These are phyloP conservation scores for Xestia xanthographa DNA, from an alignment of 2,888 invertebrate species.

Conservation along the genomic window DNA sequence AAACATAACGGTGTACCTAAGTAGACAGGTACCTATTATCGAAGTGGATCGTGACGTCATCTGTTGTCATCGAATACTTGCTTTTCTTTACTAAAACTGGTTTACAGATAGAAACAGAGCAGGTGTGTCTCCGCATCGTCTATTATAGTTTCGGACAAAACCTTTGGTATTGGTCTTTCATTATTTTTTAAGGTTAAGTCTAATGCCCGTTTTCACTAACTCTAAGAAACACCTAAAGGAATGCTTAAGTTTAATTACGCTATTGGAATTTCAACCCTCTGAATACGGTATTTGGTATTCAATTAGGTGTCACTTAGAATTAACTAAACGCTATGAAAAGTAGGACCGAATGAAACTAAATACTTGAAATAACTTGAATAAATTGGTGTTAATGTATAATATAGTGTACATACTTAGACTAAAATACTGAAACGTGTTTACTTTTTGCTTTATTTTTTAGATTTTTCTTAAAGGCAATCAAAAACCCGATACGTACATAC, in stretches of 20 bases:
- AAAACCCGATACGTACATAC: neutral
- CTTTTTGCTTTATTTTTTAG: neutral
- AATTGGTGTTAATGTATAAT: neutral
- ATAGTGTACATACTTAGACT: slow-evolving; percentile 10
- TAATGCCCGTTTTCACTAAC: neutral
- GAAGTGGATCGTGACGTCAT: slow-evolving; percentile 37
- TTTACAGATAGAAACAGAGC: neutral
- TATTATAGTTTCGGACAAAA: neutral
- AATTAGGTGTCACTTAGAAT: neutral
- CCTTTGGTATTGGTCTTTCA: neutral
- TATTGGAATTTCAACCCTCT: neutral
- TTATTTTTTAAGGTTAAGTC: neutral
- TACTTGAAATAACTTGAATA: neutral
- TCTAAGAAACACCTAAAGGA: neutral
- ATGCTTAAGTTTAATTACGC: neutral
- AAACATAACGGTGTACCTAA: slow-evolving; percentile 47
- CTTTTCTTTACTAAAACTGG: slow-evolving; percentile 1
- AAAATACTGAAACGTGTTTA: neutral
- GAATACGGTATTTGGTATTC: too few relatives aligned
- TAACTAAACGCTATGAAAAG: neutral
- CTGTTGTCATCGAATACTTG: slow-evolving; percentile 6
- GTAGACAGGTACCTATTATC: slow-evolving; percentile 12
- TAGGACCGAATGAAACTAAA: slow-evolving; percentile 9
- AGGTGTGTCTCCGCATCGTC: neutral
- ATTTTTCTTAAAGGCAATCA: neutral